Evolutionary conservation across 2,888 invertebrate genomes (phyloP), one percentile per base, ranked within the genome.

Genomic region (Subacronicta megacephala): DNA sequence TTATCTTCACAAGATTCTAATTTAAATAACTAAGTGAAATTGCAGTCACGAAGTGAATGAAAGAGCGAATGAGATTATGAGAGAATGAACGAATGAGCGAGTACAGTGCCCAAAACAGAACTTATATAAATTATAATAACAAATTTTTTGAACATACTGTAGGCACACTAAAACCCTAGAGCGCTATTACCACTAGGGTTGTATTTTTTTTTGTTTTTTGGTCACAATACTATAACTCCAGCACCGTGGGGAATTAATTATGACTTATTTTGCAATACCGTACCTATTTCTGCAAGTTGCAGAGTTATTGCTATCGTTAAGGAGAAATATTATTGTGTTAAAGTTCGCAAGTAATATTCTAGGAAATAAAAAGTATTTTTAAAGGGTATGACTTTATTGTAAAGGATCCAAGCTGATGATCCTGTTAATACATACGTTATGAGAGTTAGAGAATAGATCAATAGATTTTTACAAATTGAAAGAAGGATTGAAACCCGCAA

Each of bases 181-280:
- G 41, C 43, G 75, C 54, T 75, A 72, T 59, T 75, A 75, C 62
- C 46, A 53, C 61, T 60, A 60, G 53, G 61, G 60, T 65, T 54
- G 59, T 61, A 58, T 71, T 73, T 74, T 69, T 72, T 67, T 72
- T 67, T 58, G 58, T 50, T 69, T 66, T 75, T 75, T 59, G 61
- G 67, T 56, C 56, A 72, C 67, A 59, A 70, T 75, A 64, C 60
- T 70, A 60, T 61, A 42, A 49, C 67, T 53, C 42, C 20, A 45
- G 70, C 70, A 53, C 70, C 58, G 70, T 62, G 57, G 74, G 72
- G 70, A 75, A 75, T 74, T 74, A 72, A 75, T 74, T 72, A 75
- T 72, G 67, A 75, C 75, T 74, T 74, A 75, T 74, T 75, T 66
- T 75, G 72, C 66, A 69, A 69, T 61, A 58, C 35, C 43, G 57